Base-by-base conservation (phyloP, 1,140 invertebrate species). In the Drosophila busckii region DNA sequence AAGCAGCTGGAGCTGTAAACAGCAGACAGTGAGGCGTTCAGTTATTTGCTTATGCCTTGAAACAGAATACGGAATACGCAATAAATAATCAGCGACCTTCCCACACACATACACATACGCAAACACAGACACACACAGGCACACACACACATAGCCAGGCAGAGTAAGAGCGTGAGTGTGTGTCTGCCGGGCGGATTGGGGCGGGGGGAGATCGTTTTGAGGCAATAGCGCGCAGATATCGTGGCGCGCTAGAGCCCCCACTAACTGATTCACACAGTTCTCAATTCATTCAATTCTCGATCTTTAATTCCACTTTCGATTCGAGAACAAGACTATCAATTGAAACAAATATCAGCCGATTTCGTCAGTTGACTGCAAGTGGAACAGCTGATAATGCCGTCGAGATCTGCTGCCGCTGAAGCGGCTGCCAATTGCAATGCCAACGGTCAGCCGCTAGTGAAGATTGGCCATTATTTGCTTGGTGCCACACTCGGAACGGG, bases 401-500 rank as follows among this genome's bases (percentile, higher is more conserved):
- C 60, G 52, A 69, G 84, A 52, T 64, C 71, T 20, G 76, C 70
- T 26, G 70, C 78, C 50, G 84, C 78, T 34, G 70, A 85, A 22
- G 84, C 71, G 23, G 84, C 67, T 25, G 70, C 60, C 12, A 62
- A 54, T 4, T 50, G 70, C 34, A 63, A 34, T 6, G 42, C 29
- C 16, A 73, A 62, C 5, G 82, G 70, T 0, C 86, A 87, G 71
- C 95, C 95, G 31, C 92, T 96, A 54, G 94, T 97, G 2, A 97
- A 97, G 88, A 97, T 97, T 85, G 96, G 96, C 0, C 95, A 97
- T 87, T 97, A 98, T 85, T 94, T 94, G 16, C 88, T 98, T 19
- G 96, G 96, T 8, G 92, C 93, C 62, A 98, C 96, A 0, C 89
- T 98, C 13, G 96, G 96, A 20, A 87, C 96, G 28, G 96, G 96